Base-by-base conservation (phyloP, 1,140 invertebrate genomes). In the Trichonephila clavata region DNA sequence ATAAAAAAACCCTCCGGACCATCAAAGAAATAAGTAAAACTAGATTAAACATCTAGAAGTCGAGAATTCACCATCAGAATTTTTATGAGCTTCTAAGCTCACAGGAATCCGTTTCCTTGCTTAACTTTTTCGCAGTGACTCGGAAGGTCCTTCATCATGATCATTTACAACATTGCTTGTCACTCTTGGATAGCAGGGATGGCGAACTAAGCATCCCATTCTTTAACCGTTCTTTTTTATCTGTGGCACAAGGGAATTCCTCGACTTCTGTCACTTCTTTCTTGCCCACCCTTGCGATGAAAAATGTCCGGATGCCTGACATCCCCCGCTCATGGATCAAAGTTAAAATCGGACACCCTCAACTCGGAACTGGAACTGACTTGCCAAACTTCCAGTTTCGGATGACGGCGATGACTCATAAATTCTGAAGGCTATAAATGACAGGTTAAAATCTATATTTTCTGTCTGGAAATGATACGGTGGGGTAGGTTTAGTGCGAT, bases 321-420 rank as follows among this genome's bases (percentile, higher is more conserved):
- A 24, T 24, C n/a, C 84, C 84, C 60, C 84, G n/a, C 57, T 27
- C 84, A 63, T 86, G 84, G 59, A 86, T 86, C 84, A 86, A 86
- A 63, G 50, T 59, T 86, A 86, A 86, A 86, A 86, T 86, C 84
- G 84, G 84, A 86, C 60, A 86, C 84, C 81, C 32, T 7, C 18
- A 7, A 50, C 3, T 39, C 39, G 16, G 77, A 81, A 32, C 21
- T 27, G 39, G 68, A 80, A 8, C n/a, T 27, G 7, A 32, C 27
- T 14, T 77, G 4, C 27, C 63, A 14, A 24, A 71, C 24, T 71
- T 32, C 68, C 68, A 77, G 68, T 77, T 77, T 77, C 68, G 68
- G 68, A 77, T 27, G 24, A 77, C 24, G 16, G 27, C 10, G 32
- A 32, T 77, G 68, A 77, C 68, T 77, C 68, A 77, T 77, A 77